Evolutionary conservation across 2,113 vertebrate species (phyloP).

Genomic region (Callospermophilus lateralis): DNA sequence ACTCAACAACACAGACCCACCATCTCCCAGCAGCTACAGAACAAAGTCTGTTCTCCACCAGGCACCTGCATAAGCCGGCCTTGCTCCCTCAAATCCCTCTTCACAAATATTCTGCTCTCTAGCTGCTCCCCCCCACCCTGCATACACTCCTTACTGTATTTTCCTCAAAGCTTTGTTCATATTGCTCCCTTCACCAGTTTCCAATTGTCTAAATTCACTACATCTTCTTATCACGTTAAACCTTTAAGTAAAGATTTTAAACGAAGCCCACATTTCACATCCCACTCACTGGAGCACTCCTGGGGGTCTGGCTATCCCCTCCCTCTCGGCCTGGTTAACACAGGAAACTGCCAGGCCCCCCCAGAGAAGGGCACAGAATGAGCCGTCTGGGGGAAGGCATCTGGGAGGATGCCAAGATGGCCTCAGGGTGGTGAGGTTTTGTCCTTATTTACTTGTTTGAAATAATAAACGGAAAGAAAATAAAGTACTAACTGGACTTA

Average conservation of each 20-base stretch:
- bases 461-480: conserved; percentile 66
- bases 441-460: conserved; percentile 57
- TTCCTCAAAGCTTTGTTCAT: neutral
- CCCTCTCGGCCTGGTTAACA: neutral
- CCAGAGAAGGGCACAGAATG: neutral
- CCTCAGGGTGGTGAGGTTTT: neutral
- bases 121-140: rapidly evolving
- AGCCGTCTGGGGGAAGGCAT: too few relatives aligned
- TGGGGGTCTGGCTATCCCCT: rapidly evolving
- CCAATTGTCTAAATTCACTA: neutral
- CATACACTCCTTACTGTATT: rapidly evolving
- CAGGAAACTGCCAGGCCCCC: neutral
- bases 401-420: neutral
- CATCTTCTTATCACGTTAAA: neutral
- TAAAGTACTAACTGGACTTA: conserved; percentile 59
- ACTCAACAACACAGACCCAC: neutral
- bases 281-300: rapidly evolving
- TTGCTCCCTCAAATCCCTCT: neutral
- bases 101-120: neutral
- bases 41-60: too few relatives aligned
- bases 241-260: neutral
- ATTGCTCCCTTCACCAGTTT: neutral
- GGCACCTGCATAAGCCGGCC: neutral
- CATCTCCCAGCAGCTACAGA: rapidly evolving
- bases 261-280: neutral